phyloP scores from a whole-genome alignment of 2,888 invertebrate genomes.

The Fragum sueziense region DNA sequence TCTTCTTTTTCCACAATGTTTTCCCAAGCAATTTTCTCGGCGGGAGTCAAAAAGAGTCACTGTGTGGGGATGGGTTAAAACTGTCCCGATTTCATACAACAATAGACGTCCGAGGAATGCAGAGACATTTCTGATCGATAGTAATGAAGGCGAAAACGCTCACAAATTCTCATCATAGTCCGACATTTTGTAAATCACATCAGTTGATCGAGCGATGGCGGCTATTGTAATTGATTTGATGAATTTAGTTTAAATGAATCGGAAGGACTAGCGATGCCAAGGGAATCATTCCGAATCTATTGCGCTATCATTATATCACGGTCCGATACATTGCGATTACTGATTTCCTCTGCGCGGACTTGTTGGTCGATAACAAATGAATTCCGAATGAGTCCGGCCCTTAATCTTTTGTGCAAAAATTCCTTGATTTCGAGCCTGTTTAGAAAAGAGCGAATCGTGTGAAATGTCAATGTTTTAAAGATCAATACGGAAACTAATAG shows the following conservation, averaged over 20 bases:
- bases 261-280: slow-evolving; percentile 14
- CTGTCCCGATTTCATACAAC: too few relatives aligned
- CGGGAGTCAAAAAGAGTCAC: too few relatives aligned
- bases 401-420: too few relatives aligned
- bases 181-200: slow-evolving; percentile 18
- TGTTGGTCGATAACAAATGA: slow-evolving; percentile 23
- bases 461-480: too few relatives aligned
- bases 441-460: too few relatives aligned
- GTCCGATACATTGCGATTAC: slow-evolving; percentile 19
- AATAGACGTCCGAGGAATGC: not conserved
- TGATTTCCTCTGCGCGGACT: slow-evolving; percentile 4
- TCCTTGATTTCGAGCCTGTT: too few relatives aligned
- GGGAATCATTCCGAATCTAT: slow-evolving; percentile 24
- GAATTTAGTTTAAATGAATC: slow-evolving; percentile 22
- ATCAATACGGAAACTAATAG: too few relatives aligned
- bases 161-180: not conserved
- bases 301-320: slow-evolving; percentile 23
- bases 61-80: too few relatives aligned
- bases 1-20: too few relatives aligned
- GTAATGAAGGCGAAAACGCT: not conserved
- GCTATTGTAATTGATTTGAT: slow-evolving; percentile 22
- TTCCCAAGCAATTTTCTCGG: too few relatives aligned
- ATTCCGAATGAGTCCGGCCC: slow-evolving; percentile 8
- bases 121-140: not conserved
- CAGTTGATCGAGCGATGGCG: slow-evolving; percentile 7